These are phyloP conservation scores for Cremastinae sp. DNA, from an alignment of 2,888 invertebrate species.

Conservation along the genomic window DNA sequence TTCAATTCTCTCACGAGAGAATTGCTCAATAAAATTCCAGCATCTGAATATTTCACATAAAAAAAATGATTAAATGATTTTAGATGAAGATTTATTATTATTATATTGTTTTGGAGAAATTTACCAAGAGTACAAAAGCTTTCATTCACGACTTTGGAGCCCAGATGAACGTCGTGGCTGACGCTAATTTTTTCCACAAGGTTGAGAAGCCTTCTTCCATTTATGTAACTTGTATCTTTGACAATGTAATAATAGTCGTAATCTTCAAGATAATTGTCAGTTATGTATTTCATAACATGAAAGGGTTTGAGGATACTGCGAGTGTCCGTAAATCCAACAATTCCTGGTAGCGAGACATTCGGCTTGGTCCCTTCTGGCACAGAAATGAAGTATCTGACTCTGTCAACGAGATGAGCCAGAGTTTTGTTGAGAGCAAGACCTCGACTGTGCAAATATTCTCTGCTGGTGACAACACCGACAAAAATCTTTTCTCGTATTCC, in stretches of 20 bases:
- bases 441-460: slow-evolving; percentile 86
- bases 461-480: slow-evolving; percentile 91
- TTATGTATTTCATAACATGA: slow-evolving; percentile 93
- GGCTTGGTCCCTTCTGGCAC: slow-evolving; percentile 81
- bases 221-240: slow-evolving; percentile 92
- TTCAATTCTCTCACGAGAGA: slow-evolving; percentile 90
- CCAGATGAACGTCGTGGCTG: slow-evolving; percentile 92
- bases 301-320: slow-evolving; percentile 89
- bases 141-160: slow-evolving; percentile 83
- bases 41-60: slow-evolving; percentile 85
- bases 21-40: slow-evolving; percentile 93
- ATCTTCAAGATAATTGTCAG: slow-evolving; percentile 92
- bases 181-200: slow-evolving; percentile 90
- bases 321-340: slow-evolving; percentile 93
- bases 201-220: slow-evolving; percentile 87
- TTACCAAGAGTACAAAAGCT: slow-evolving; percentile 87
- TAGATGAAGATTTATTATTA: no score
- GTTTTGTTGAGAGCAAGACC: slow-evolving; percentile 94
- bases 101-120: slow-evolving; percentile 12
- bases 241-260: slow-evolving; percentile 96
- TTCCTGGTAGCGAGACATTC: slow-evolving; percentile 84
- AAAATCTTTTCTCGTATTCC: slow-evolving; percentile 95
- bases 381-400: slow-evolving; percentile 89
- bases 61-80: no score
- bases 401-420: slow-evolving; percentile 90